Base-by-base conservation (phyloP, 2,888 invertebrate genomes). In the Eupithecia subumbrata region DNA sequence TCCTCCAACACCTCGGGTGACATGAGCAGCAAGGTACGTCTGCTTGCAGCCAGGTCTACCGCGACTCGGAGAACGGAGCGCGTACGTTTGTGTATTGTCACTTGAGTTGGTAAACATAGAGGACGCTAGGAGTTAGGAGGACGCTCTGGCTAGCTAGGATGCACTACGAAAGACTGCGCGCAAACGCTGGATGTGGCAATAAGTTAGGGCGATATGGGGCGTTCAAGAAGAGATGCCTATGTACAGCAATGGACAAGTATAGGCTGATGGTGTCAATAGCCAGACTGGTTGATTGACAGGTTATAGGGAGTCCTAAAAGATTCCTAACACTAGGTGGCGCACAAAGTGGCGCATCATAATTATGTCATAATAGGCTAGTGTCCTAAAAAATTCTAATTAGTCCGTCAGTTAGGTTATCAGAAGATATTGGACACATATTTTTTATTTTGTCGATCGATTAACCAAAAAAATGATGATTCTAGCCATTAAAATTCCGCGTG, bases 1-100 rank as follows among this genome's bases (percentile, higher is more conserved):
- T 97, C 97, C 82, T 97, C 97, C 89, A 97, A 97, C 93, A 97
- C 97, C 88, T 96, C 96, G 69, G 95, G 94, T 7, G 95, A 95
- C 81, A 93, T 94, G 93, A 94, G 95, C 88, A 95, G 95, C 85
- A 95, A 95, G 91, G 95, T 73, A 75, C n/a, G 73, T 70, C 11
- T 8, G 43, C 64, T 67, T 40, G 8, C 22, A 30, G 22, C 63
- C 30, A 30, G 7, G 5, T 16, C 0, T 14, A 30, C 16, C 30
- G 14, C 18, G 34, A 34, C 34, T 30, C 7, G 30, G 14, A 7
- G 14, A 63, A 34, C 8, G 16, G 52, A 52, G n/a, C 0, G 9
- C 3, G n/a, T 7, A n/a, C n/a, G n/a, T 7, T 0, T n/a, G 11
- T 9, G 9, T 1, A 40, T 40, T 12, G 11, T 9, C 40, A 12